Evolutionary conservation across 2,888 invertebrate genomes (phyloP).

Genomic region (Sarcophaga variegata): DNA sequence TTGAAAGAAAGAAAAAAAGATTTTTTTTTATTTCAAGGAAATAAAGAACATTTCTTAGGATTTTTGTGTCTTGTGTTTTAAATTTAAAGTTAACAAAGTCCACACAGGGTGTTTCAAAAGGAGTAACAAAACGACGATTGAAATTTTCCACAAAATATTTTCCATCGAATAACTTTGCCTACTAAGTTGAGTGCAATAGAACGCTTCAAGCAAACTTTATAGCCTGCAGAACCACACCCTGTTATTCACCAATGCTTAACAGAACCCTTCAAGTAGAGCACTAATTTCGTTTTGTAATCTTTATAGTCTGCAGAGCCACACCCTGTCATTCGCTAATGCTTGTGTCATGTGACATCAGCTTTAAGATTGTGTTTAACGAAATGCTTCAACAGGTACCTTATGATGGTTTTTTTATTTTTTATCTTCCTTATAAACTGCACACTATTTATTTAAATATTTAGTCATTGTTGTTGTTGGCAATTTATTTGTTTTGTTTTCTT

Average conservation of each 20-base stretch:
- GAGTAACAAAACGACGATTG: too few relatives aligned
- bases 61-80: background rate
- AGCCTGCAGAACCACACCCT: background rate
- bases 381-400: conserved; percentile 70
- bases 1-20: background rate
- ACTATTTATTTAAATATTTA: background rate
- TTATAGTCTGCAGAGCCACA: background rate
- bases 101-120: background rate
- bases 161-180: too few relatives aligned
- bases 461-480: conserved; percentile 37
- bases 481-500: conserved; percentile 17
- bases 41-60: background rate
- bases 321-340: background rate
- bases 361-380: conserved; percentile 31
- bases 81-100: background rate
- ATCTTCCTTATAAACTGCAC: conserved; percentile 5
- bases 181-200: too few relatives aligned
- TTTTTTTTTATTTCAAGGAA: background rate
- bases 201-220: too few relatives aligned
- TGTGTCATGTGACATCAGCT: conserved; percentile 60
- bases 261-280: too few relatives aligned
- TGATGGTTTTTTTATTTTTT: conserved; percentile 23
- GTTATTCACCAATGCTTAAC: background rate
- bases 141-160: too few relatives aligned
- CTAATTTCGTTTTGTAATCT: too few relatives aligned